Conservation (phyloP, 2,888 invertebrate genomes). For the Drosophila picticornis region DNA sequence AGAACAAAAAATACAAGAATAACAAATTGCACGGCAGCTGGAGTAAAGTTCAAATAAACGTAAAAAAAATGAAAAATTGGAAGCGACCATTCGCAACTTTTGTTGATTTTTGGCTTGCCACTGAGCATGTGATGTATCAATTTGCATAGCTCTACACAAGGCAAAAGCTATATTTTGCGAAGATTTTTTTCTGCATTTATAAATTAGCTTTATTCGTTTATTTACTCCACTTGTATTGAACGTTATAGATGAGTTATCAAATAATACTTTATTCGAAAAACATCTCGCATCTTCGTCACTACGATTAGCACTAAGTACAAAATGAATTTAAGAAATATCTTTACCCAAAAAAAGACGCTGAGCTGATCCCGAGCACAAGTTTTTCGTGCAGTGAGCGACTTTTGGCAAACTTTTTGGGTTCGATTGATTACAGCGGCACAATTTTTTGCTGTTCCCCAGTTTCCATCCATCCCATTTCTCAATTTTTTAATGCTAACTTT, state of each 20-base stretch:
- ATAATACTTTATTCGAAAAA: background rate
- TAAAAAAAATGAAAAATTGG: constrained; percentile 32
- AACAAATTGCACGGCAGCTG: constrained; percentile 37
- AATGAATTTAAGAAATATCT: background rate
- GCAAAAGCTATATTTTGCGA: background rate
- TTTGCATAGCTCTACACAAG: constrained; percentile 39
- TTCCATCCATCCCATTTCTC: background rate
- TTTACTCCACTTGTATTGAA: background rate
- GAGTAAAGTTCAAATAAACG: constrained; percentile 71
- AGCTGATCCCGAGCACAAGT: constrained; percentile 53
- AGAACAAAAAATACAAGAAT: constrained; percentile 7
- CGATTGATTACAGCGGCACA: constrained; percentile 78
- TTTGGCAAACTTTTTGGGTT: constrained; percentile 70
- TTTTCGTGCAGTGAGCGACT: constrained; percentile 59
- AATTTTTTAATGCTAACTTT: constrained; percentile 13
- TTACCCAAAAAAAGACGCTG: no score
- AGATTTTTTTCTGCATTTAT: background rate
- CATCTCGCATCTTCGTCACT: background rate
- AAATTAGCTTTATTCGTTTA: background rate
- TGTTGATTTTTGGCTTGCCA: constrained; percentile 69
- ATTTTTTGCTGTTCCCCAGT: constrained; percentile 58
- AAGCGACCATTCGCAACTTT: constrained; percentile 52
- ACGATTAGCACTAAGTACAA: background rate
- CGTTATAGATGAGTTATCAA: background rate
- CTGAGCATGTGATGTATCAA: constrained; percentile 46